Evolutionary conservation across 2,888 invertebrate species (phyloP).

Genomic region (Pilophorus perplexus): DNA sequence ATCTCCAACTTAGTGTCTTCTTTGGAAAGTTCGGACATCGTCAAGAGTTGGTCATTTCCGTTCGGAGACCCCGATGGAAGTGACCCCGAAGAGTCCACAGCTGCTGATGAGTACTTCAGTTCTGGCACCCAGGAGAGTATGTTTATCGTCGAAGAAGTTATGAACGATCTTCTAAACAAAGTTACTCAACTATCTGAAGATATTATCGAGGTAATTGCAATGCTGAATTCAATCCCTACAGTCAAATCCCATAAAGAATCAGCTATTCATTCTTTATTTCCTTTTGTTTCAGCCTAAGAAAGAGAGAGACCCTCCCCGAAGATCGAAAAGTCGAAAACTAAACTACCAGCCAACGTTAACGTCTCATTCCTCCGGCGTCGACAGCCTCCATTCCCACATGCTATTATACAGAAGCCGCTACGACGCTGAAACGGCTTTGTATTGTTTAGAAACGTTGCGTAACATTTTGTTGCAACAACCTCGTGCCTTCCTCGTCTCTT

Average conservation of each 20-base stretch:
- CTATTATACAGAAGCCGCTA: constrained; percentile 76
- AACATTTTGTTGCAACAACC: constrained; percentile 70
- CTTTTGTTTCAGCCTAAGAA: constrained; percentile 29
- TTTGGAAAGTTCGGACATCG: constrained; percentile 50
- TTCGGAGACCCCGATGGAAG: constrained; percentile 53
- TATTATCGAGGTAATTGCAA: constrained; percentile 39
- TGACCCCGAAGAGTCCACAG: constrained; percentile 58
- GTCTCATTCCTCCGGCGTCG: constrained; percentile 44
- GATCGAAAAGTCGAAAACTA: constrained; percentile 33
- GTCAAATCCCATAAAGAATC: too few relatives aligned
- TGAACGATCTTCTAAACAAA: constrained; percentile 60
- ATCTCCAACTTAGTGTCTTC: constrained; percentile 33
- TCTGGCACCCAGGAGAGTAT: constrained; percentile 46
- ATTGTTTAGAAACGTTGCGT: constrained; percentile 71
- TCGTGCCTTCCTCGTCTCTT: constrained; percentile 68
- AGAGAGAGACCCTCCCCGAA: not conserved
- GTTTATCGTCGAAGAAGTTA: constrained; percentile 58
- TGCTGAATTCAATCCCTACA: too few relatives aligned
- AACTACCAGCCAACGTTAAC: constrained; percentile 46
- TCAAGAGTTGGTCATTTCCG: constrained; percentile 58
- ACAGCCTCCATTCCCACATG: constrained; percentile 79
- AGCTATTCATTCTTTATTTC: too few relatives aligned
- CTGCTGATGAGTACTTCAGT: constrained; percentile 67
- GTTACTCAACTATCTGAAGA: constrained; percentile 52
- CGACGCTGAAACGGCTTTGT: constrained; percentile 70